Evolutionary conservation across 2,113 vertebrate genomes (phyloP), one percentile per base, ranked within the genome.

Genomic region (Cygnus buccinator): DNA sequence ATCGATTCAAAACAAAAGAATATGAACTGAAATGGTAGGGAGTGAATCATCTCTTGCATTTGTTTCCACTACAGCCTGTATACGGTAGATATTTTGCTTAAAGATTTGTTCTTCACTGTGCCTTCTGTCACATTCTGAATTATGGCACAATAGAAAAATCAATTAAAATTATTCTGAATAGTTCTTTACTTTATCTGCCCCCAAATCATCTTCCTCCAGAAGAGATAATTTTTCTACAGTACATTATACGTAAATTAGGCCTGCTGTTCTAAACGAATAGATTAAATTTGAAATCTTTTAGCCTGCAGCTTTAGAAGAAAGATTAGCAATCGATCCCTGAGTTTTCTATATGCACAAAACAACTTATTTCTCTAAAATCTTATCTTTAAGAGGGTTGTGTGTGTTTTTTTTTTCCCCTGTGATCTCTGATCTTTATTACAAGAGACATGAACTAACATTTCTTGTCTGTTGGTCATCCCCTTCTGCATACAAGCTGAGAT

Each of bases 161-260:
- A 93, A 95, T 96, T 97, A 81, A 91, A 96, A 95, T 89, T 61
- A 90, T 94, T 95, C 25, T 71, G 88, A 87, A 80, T 63, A 84
- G 87, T 87, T 87, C 76, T 87, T 92, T 93, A 95, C 67, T 87
- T 93, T 93, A 95, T 96, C 94, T 92, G 77, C 62, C 63, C 81
- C 23, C 37, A 89, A 92, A 93, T 90, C 76, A 82, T 65, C 70
- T 58, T 93, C 37, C 37, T 92, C 55, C 73, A 96, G 37, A 92
- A 93, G 10, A 93, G 58, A 76, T 66, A 87, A 61, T 85, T 95
- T 94, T 96, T 93, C 83, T 90, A 57, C 54, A 86, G 39, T 62
- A 62, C 57, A 54, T 84, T 90, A 85, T 61, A 95, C 37, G 74
- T 84, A 62, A 95, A 92, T 92, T 93, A 94, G 68, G 50, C 35